Evolutionary conservation across 2,797 vertebrate species (phyloP), one percentile per base, ranked within the genome.

Genomic region (Percopsis omiscomaycus): DNA sequence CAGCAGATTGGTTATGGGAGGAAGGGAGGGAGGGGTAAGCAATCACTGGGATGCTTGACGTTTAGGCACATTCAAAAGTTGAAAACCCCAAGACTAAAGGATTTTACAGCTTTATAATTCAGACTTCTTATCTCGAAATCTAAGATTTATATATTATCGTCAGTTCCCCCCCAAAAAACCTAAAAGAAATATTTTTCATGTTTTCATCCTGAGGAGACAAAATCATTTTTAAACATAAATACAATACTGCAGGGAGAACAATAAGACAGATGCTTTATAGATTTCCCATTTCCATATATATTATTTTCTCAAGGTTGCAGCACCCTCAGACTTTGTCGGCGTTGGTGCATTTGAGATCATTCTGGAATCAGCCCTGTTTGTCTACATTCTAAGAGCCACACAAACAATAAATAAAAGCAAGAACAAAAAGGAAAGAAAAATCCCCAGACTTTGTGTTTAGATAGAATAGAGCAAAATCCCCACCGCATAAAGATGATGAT

Each of bases 241-340:
- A 91, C 86, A 91, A 88, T 81, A 91, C 87, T 89, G 88, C 89
- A 89, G 86, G 85, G 89, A 89, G 86, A 89, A 89, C 88, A 91
- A 91, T 91, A 88, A 88, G 83, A 86, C 80, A 85, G 88, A 89
- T 84, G 85, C 86, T 90, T 91, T 88, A 87, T 89, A 91, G 88
- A 89, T 89, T 87, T 87, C 84, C 87, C 80, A 92, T 92, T 92
- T 92, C 90, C 90, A 92, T 91, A 92, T 91, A 92, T 92, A 92
- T 92, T 90, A 92, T 92, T 91, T 90, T 89, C 88, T 89, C 91
- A 91, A 90, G 91, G 90, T 88, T 90, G 89, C 73, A n/a, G 85
- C 87, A 85, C 86, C 90, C 84, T 86, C 88, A 90, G 83, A 88
- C 83, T 85, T 90, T 88, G 88, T 86, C 86, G 86, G 86, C 83